These are phyloP conservation scores for Rhagophthalmus giganteus DNA, from an alignment of 2,888 invertebrate genomes.

Conservation along the genomic window DNA sequence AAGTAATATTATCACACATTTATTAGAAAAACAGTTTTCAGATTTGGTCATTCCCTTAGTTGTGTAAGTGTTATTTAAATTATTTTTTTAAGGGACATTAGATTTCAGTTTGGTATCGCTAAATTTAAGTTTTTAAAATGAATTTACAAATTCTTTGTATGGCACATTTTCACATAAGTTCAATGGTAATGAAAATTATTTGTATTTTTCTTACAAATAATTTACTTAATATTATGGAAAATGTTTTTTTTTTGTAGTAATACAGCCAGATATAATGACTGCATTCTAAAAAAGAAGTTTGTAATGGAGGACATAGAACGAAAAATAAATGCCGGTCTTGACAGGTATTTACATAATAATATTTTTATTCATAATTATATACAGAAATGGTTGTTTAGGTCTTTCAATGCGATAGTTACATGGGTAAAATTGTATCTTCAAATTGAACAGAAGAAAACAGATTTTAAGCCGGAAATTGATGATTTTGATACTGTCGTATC, in stretches of 20 bases:
- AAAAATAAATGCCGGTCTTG: constrained; percentile 87
- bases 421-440: constrained; percentile 91
- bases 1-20: constrained; percentile 88
- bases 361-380: constrained; percentile 33
- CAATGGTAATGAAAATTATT: too few relatives aligned
- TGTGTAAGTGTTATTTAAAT: constrained; percentile 63
- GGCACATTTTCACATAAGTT: too few relatives aligned
- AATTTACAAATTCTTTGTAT: too few relatives aligned
- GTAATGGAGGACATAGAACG: constrained; percentile 87
- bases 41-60: constrained; percentile 88
- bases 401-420: constrained; percentile 83
- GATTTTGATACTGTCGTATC: constrained; percentile 81
- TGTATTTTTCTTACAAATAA: background rate
- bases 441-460: constrained; percentile 92
- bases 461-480: constrained; percentile 87
- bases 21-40: constrained; percentile 90
- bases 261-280: constrained; percentile 85
- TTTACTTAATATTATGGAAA: too few relatives aligned
- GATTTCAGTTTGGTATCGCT: background rate
- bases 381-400: constrained; percentile 54
- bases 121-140: constrained; percentile 2
- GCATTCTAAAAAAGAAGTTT: constrained; percentile 81
- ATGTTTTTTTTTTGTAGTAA: constrained; percentile 65
- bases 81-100: too few relatives aligned
- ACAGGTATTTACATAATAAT: constrained; percentile 54